phyloP scores from a whole-genome alignment of 2,888 invertebrate species.

The Aelia acuminata region DNA sequence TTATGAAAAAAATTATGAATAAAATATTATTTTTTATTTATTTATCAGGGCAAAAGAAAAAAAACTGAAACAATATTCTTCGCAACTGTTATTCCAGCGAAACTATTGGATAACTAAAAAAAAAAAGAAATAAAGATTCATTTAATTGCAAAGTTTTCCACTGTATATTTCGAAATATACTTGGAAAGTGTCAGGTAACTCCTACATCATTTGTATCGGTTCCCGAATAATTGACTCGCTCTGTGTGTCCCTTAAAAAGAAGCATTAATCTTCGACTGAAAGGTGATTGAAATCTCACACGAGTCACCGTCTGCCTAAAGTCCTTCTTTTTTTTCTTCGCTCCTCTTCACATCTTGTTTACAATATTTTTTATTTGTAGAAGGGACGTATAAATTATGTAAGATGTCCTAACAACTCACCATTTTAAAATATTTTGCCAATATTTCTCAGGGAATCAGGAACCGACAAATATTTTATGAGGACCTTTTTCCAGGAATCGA shows the following conservation, averaged over 20 bases:
- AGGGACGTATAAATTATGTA: conserved; percentile 2
- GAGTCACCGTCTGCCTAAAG: conserved; percentile 40
- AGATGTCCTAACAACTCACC: neutral
- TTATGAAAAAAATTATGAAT: too few species aligned
- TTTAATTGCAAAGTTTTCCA: neutral
- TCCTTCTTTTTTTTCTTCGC: conserved; percentile 20
- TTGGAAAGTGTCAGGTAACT: conserved; percentile 36
- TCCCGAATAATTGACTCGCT: conserved; percentile 35
- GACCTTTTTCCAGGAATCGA: too few species aligned
- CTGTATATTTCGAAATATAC: neutral
- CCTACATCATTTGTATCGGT: conserved; percentile 28
- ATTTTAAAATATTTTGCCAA: neutral
- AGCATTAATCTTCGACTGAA: conserved; percentile 45
- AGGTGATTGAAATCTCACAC: conserved; percentile 50
- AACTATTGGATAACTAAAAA: too few species aligned
- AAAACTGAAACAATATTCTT: too few species aligned
- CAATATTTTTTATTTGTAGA: conserved; percentile 19
- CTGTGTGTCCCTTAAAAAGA: conserved; percentile 35
- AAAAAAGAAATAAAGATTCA: too few species aligned
- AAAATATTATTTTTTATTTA: too few species aligned
- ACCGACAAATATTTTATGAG: neutral
- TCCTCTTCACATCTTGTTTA: conserved; percentile 33
- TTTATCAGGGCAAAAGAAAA: too few species aligned
- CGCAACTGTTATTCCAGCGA: too few species aligned
- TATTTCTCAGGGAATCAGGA: neutral